Conservation (phyloP, 2,888 invertebrate species). For the Drosophila merina region DNA sequence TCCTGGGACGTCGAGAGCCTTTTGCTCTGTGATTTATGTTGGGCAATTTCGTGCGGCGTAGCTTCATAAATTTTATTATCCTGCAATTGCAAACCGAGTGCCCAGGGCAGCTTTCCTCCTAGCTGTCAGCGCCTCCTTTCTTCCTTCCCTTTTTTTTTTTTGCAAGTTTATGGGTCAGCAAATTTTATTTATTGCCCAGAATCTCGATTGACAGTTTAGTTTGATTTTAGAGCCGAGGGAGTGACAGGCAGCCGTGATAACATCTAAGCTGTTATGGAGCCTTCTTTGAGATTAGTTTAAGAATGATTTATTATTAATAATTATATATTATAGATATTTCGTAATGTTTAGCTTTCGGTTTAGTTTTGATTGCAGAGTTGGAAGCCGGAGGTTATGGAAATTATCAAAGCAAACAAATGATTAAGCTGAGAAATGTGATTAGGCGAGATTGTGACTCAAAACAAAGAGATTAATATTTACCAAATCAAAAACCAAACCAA, state of each 20-base stretch:
- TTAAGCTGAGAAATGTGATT: not conserved
- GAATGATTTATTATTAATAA: not conserved
- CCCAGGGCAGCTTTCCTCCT: conserved; percentile 22
- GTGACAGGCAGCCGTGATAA: conserved; percentile 22
- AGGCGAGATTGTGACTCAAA: not conserved
- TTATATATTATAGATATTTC: not conserved
- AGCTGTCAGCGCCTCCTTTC: conserved; percentile 10
- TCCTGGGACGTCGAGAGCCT: conserved; percentile 49
- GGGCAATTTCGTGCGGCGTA: conserved; percentile 66
- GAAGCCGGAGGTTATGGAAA: too few species aligned
- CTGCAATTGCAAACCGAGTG: conserved; percentile 62
- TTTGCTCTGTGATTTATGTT: conserved; percentile 71
- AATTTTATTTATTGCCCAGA: conserved; percentile 69
- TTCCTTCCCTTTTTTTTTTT: conserved; percentile 17
- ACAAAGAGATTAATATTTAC: conserved; percentile 5
- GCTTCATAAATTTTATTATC: conserved; percentile 77
- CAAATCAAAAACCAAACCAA: conserved; percentile 13
- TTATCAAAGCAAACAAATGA: too few species aligned
- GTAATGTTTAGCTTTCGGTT: not conserved
- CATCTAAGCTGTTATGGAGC: conserved; percentile 25
- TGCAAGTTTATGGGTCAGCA: conserved; percentile 64
- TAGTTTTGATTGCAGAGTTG: not conserved
- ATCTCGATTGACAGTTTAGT: conserved; percentile 68
- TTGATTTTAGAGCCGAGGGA: conserved; percentile 27
- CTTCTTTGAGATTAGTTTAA: conserved; percentile 5